Conservation (phyloP, 2,113 vertebrate species). For the Pteropus alecto region DNA sequence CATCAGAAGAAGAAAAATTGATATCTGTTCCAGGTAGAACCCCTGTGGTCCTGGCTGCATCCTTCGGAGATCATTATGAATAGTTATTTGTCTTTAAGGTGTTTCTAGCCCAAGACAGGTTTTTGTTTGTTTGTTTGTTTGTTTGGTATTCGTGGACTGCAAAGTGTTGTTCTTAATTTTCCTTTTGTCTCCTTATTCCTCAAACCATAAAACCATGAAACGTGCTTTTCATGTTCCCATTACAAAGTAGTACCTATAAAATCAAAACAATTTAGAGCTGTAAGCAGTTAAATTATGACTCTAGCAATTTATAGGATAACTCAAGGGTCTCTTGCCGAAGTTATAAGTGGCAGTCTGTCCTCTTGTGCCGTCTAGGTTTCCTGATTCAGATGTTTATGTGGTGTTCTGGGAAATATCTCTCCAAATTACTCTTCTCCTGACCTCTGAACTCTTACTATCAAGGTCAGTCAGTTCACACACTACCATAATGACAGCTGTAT, state of each 20-base stretch:
- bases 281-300: neutral
- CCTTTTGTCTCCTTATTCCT: neutral
- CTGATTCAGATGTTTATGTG: neutral
- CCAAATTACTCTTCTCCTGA: neutral
- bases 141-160: neutral
- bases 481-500: neutral
- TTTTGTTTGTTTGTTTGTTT: no score
- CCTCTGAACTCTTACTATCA: neutral
- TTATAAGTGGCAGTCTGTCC: neutral
- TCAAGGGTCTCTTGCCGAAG: neutral
- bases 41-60: neutral
- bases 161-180: neutral
- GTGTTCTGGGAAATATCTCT: neutral
- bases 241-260: conserved; percentile 2
- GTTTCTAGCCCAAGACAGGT: neutral
- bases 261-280: neutral
- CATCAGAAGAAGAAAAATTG: neutral
- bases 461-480: neutral
- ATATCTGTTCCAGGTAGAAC: neutral
- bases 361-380: neutral
- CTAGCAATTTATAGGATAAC: neutral
- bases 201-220: neutral
- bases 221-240: neutral
- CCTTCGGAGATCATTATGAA: neutral
- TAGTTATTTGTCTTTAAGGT: neutral